Base-by-base conservation (phyloP, 2,888 invertebrate genomes). In the Hyposoter didymator region DNA sequence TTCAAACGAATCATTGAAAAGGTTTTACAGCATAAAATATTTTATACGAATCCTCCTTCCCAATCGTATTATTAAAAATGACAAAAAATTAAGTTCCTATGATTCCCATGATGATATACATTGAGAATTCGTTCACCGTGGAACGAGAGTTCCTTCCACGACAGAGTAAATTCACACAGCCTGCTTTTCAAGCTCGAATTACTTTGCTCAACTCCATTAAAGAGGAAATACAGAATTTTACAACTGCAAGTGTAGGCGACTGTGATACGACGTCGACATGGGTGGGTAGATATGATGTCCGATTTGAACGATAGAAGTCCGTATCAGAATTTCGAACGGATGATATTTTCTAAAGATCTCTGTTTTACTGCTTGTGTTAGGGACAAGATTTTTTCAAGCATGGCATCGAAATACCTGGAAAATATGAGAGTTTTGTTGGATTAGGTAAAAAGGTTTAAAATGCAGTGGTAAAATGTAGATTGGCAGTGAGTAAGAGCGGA, bases 401-500 rank as follows among this genome's bases (percentile, higher is more conserved):
- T 28, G 12, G 28, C 14, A 59, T 59, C 14, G 28, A 28, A 59
- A 59, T 59, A 39, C 0, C 66, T 17, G 49, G n/a, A 28, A 52
- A 72, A 72, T 19, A 49, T 35, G 10, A 64, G 45, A n/a, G 19
- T 49, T 55, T 32, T 7, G 32, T n/a, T 72, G n/a, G 39, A 74
- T 32, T 17, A 17, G 28, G 62, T 45, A 55, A 59, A 55, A 59
- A 39, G 32, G 35, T 67, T 49, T 32, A 43, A 5, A 74, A 8
- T 45, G 35, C 64, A 64, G 1, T 43, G 47, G 35, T n/a, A 45
- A 66, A n/a, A 55, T 78, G 43, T 47, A 49, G 64, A 19, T 69
- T 74, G 74, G 78, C 67, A 78, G 78, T 70, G 62, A 59, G 62
- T 49, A 79, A 66, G 74, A 75, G 49, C 79, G 43, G 82, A 84